Evolutionary conservation across 2,113 vertebrate genomes (phyloP).

Genomic region (Apeltes quadracus): DNA sequence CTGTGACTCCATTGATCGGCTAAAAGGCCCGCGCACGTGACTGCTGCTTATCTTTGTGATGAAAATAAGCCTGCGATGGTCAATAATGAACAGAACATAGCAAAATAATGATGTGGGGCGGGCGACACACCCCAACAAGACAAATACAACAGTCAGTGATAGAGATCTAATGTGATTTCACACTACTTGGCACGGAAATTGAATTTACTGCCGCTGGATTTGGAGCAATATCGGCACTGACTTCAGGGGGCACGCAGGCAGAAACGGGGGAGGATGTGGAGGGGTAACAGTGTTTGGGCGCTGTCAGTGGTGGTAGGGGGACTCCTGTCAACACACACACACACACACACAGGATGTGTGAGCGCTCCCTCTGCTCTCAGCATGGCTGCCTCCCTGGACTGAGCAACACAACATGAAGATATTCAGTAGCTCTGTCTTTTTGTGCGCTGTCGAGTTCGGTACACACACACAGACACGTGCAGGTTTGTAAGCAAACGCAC

Average conservation of each 20-base stretch:
- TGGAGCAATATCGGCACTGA: constrained; percentile 62
- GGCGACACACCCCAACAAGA: constrained; percentile 29
- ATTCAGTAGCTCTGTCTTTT: constrained; percentile 49
- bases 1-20: constrained; percentile 8
- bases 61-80: too few species aligned
- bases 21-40: not conserved
- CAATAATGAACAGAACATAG: constrained; percentile 21
- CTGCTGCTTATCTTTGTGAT: not conserved
- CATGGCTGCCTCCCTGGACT: constrained; percentile 19
- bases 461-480: not conserved
- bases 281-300: constrained; percentile 15
- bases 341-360: not conserved
- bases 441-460: constrained; percentile 39
- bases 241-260: constrained; percentile 39
- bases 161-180: constrained; percentile 78
- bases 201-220: constrained; percentile 69
- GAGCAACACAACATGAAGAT: constrained; percentile 36
- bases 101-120: constrained; percentile 11
- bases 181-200: constrained; percentile 67
- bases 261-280: constrained; percentile 7
- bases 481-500: not conserved
- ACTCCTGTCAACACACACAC: constrained; percentile 49
- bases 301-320: constrained; percentile 20
- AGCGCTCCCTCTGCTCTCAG: constrained; percentile 5
- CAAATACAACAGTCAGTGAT: constrained; percentile 70